Evolutionary conservation across 2,888 invertebrate genomes (phyloP), one percentile per base, ranked within the genome.

Genomic region (Eilema caniola): DNA sequence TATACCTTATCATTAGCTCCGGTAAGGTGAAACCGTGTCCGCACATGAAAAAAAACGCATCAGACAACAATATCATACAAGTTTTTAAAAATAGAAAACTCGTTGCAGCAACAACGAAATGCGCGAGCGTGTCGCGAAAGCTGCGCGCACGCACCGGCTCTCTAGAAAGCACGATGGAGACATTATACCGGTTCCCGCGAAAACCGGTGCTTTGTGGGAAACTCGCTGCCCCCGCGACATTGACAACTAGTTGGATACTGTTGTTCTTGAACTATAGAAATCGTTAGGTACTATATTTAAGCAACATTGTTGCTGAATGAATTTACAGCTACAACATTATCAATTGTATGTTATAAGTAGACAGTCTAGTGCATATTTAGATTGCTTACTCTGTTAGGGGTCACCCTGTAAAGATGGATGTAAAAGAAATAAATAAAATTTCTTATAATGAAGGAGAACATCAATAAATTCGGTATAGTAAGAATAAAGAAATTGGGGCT

Each of bases 141-240:
- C 79, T 79, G 72, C 41, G 67, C 37, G 0, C 24, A 65, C 73
- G 71, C 47, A 47, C 74, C 73, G 76, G 70, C 77, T 79, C 79
- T 79, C 75, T 86, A 88, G 88, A 88, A 88, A 88, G 88, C 86
- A 81, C 71, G 74, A 79, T 80, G 82, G 81, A 83, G 81, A 82
- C 75, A 84, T 78, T 72, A 72, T 72, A 87, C 87, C 83, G 84
- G 88, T 87, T 84, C 37, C 33, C n/a, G 80, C 74, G 78, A 83
- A 82, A 87, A 86, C 86, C 80, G 77, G 83, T 77, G 75, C 70
- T 70, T 80, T 71, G 73, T 81, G 77, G 73, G 83, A 83, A 81
- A 79, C 76, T 62, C 20, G 47, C 16, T 47, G 57, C 57, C 70
- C 65, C 80, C 75, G 70, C 77, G 69, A 69, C 73, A 61, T 69